A percentile compares a stretch with the other conserved stretches of the same genome.
phyloP scores from a whole-genome alignment of 2,888 invertebrate genomes.

The Diploptera punctata region DNA sequence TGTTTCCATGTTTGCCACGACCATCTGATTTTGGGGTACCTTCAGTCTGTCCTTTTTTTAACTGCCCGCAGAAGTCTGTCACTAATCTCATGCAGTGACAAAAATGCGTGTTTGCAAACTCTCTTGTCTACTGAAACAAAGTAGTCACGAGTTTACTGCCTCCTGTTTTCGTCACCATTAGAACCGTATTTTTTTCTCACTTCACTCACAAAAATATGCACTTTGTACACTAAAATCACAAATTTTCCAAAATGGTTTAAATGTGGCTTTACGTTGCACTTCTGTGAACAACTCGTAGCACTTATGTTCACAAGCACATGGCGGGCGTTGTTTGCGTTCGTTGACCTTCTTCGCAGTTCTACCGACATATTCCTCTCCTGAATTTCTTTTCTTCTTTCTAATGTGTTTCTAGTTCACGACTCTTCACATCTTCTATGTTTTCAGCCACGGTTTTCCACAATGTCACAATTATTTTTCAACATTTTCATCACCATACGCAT shows the following conservation, averaged over 20 bases:
- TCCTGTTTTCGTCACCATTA: not conserved
- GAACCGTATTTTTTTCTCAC: not conserved
- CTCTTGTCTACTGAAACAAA: not conserved
- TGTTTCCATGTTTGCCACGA: not conserved
- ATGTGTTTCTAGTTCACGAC: not conserved
- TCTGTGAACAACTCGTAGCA: not conserved
- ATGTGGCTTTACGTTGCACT: not conserved
- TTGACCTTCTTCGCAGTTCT: not conserved
- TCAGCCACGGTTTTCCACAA: not conserved
- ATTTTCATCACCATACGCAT: not conserved
- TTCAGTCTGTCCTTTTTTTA: not conserved
- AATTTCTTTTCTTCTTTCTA: constrained; percentile 19
- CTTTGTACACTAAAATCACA: constrained; percentile 4
- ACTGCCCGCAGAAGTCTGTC: constrained; percentile 1
- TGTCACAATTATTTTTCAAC: too few relatives aligned
- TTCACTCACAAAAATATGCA: not conserved
- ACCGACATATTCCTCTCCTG: constrained; percentile 1
- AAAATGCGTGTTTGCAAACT: not conserved
- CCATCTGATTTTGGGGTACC: not conserved
- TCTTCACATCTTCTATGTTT: not conserved
- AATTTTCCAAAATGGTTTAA: not conserved
- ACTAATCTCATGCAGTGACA: not conserved
- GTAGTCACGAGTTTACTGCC: not conserved
- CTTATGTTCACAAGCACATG: constrained; percentile 4
- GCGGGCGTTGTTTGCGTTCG: not conserved